Evolutionary conservation across 2,113 vertebrate species (phyloP), one percentile per base, ranked within the genome.

Genomic region (Perca schrenkii): DNA sequence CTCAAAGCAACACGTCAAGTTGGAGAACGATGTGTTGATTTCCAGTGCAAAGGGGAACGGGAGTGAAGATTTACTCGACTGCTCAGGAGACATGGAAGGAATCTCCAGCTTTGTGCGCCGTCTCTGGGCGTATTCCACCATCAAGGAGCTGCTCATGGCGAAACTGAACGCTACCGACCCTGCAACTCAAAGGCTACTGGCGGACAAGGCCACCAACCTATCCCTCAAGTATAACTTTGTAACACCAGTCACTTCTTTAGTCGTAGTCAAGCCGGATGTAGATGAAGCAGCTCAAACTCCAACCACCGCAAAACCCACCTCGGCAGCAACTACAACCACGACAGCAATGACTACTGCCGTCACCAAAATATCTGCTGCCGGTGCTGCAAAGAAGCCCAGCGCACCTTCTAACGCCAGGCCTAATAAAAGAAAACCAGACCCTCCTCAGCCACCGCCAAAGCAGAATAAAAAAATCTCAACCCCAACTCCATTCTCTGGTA

Each of bases 201-300:
- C 89, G 6, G 94, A 96, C 11, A 96, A 96, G 86, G 96, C 96
- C 54, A 96, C 95, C 80, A 96, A 95, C 31, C 90, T 98, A 10
- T 96, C 96, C 3, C 94, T 97, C 4, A 94, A 96, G 81, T 96
- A 97, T 74, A 97, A 96, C 85, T 97, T 97, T 82, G 96, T 97
- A 15, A 97, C 96, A 14, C 95, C 95, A 0, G 91, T 97, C 60
- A 97, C 96, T 3, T 97, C 96, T 46, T 87, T 97, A 88, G 95
- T 97, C 12, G 91, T 97, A 15, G 94, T 96, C 4, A 95, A 95
- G 67, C 96, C 95, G 2, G 95, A 95, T 61, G 88, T 86, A 12
- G 93, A 91, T 61, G 91, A 94, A 79, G 69, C 72, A 43, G 81
- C 91, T 58, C 62, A 43, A 22, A 73, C 52, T 60, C 74, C 85